Base-by-base conservation (phyloP, 1,140 invertebrate species). In the Limonius californicus region DNA sequence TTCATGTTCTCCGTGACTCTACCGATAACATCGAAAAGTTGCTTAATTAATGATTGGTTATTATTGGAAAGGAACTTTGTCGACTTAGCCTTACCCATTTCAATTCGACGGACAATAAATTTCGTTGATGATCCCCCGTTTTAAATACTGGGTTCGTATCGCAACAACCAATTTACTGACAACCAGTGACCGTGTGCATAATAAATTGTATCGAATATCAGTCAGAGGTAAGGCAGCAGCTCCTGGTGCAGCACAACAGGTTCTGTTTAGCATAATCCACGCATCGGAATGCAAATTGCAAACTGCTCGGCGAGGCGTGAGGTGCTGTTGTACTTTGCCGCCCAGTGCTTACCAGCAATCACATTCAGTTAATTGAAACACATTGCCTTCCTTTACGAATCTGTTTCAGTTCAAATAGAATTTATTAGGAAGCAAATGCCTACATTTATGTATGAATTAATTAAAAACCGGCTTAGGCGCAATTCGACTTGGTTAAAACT, bases 131-230 rank as follows among this genome's bases (percentile, higher is more conserved):
- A 35, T 57, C 27, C 27, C 6, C 23, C 27, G n/a, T 32, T 57
- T 35, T 57, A 57, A 57, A 39, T 32, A 57, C n/a, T 12, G 54
- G 54, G n/a, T 55, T 55, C 12, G 45, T 21, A 55, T 55, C 54
- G 21, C 14, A 14, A n/a, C 15, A 32, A 16, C 27, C 54, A 55
- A 27, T 50, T 50, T 50, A 50, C 45, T 50, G 54, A 55, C 54
- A 55, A 15, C 20, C 54, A 15, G 27, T 27, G 15, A 55, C 20
- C 54, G 27, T 27, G 27, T 32, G 20, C 54, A 19, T 15, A 55
- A 55, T 55, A 55, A 55, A 55, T 55, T 55, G 54, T 55, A 55
- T 55, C 54, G 27, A 55, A 55, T 55, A 55, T 55, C 54, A 55
- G 21, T 55, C 45, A 50, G 14, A 50, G 45, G 45, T 50, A 18